A percentile compares a stretch with the other conserved stretches of the same genome.
Conservation (phyloP, 1,140 invertebrate genomes). For the Teleogryllus occipitalis region DNA sequence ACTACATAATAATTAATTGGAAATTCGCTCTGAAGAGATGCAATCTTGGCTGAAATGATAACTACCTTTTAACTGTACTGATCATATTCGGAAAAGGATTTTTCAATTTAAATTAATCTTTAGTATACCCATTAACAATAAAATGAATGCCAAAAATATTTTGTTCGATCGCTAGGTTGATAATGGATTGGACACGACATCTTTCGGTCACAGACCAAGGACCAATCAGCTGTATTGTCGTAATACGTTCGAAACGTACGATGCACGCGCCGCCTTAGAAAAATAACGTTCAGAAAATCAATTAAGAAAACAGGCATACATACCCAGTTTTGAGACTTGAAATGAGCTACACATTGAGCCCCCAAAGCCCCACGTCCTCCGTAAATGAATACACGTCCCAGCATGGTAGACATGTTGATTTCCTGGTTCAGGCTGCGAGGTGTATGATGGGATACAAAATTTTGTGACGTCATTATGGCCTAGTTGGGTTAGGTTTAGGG, state of each 20-base stretch:
- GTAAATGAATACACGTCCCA: constrained; percentile 75
- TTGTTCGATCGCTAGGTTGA: background rate
- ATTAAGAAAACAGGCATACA: constrained; percentile 20
- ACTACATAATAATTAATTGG: too few relatives aligned
- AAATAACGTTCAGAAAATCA: background rate
- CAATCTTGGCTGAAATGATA: too few relatives aligned
- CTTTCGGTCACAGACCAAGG: background rate
- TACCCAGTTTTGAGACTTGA: constrained; percentile 85
- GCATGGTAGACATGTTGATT: constrained; percentile 22
- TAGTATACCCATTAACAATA: too few relatives aligned
- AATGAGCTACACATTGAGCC: constrained; percentile 71
- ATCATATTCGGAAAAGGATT: too few relatives aligned
- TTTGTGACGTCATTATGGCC: constrained; percentile 56
- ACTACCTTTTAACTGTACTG: too few relatives aligned
- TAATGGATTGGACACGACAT: background rate
- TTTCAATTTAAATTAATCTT: too few relatives aligned
- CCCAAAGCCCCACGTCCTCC: constrained; percentile 93
- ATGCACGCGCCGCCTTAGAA: background rate
- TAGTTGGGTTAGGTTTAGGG: constrained; percentile 63
- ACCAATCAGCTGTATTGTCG: background rate
- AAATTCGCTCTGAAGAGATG: too few relatives aligned
- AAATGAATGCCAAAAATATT: too few relatives aligned
- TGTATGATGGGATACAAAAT: constrained; percentile 23
- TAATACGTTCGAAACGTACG: background rate
- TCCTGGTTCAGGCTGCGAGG: background rate